A percentile compares a stretch with the other conserved stretches of the same genome.
phyloP scores from a whole-genome alignment of 2,888 invertebrate genomes.

The Heliconius sara region DNA sequence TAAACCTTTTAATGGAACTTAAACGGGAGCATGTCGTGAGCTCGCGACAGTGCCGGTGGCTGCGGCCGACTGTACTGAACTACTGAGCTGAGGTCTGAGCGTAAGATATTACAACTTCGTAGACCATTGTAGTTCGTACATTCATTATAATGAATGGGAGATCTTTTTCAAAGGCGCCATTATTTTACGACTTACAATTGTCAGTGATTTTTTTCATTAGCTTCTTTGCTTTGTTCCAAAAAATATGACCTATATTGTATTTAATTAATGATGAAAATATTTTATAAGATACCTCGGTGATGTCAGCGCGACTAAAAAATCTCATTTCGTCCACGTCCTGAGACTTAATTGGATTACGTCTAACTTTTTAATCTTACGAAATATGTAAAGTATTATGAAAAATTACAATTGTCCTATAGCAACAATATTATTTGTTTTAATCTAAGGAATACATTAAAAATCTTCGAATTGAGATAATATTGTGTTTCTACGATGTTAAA shows the following conservation, averaged over 20 bases:
- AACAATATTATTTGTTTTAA: background rate
- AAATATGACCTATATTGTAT: conserved; percentile 44
- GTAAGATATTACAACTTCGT: conserved; percentile 54
- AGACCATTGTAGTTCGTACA: conserved; percentile 50
- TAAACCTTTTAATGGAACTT: conserved; percentile 42
- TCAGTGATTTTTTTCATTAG: conserved; percentile 50
- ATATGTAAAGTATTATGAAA: background rate
- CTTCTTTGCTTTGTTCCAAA: conserved; percentile 48
- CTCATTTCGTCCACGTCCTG: conserved; percentile 7
- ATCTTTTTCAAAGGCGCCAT: conserved; percentile 52
- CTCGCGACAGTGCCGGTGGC: conserved; percentile 21
- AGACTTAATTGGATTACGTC: conserved; percentile 9
- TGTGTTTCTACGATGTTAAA: background rate
- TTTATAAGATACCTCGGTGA: conserved; percentile 27
- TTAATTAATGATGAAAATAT: conserved; percentile 40
- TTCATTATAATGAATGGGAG: conserved; percentile 52
- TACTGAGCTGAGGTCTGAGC: background rate
- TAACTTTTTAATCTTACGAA: background rate
- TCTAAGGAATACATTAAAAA: background rate
- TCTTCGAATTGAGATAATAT: background rate
- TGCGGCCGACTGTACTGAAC: conserved; percentile 13
- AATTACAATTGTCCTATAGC: background rate
- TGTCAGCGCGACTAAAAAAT: conserved; percentile 12
- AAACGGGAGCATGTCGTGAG: conserved; percentile 32
- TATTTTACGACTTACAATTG: conserved; percentile 52